phyloP scores from a whole-genome alignment of 2,113 vertebrate genomes.

The Probosciger aterrimus region DNA sequence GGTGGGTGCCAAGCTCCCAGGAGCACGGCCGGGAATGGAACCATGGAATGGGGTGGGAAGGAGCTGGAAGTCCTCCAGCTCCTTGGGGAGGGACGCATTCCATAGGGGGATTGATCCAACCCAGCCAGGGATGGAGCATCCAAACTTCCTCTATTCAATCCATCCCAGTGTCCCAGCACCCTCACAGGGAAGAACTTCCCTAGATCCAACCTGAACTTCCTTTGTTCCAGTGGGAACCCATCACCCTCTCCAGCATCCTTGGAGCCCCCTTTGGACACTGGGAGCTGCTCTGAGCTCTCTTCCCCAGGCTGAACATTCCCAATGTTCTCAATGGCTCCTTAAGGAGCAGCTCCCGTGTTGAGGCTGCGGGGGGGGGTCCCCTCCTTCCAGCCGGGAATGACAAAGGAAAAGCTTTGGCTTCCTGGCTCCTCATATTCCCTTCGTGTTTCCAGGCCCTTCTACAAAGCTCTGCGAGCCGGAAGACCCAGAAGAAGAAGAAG shows the following conservation, averaged over 20 bases:
- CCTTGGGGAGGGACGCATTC: too few species aligned
- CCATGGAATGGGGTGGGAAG: not conserved
- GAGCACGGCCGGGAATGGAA: not conserved
- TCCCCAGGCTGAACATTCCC: not conserved
- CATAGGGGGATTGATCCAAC: too few species aligned
- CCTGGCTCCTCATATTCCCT: not conserved
- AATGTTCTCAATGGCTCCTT: not conserved
- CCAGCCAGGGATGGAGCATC: too few species aligned
- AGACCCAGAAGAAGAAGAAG: constrained; percentile 99
- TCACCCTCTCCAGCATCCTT: too few species aligned
- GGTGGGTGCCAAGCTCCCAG: constrained; percentile 66
- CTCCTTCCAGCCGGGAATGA: not conserved
- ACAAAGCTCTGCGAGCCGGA: constrained; percentile 94
- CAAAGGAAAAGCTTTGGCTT: fast-evolving
- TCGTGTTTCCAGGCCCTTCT: constrained; percentile 82
- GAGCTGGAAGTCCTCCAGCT: not conserved
- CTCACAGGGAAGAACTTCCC: too few species aligned
- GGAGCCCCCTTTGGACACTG: too few species aligned
- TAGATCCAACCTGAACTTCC: too few species aligned
- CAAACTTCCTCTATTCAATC: not conserved
- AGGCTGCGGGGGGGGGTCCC: too few species aligned
- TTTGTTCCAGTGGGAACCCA: too few species aligned
- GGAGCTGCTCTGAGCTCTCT: too few species aligned
- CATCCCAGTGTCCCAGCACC: too few species aligned
- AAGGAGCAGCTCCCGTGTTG: not conserved